phyloP scores from a whole-genome alignment of 92 coral and sea anemone species.

The Zoanthus solanderi region DNA sequence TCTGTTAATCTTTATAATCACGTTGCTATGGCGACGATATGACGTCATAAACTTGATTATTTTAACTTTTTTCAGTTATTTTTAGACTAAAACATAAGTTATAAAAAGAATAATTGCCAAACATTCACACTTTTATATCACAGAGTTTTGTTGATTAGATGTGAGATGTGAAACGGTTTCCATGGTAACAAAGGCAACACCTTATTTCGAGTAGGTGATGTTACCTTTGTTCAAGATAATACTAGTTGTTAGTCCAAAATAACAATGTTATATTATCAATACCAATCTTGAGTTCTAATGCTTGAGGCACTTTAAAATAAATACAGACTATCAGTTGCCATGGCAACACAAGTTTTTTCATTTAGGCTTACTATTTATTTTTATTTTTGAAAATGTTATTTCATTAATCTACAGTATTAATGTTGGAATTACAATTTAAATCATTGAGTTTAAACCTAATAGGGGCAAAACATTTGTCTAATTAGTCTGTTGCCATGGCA shows the following conservation, averaged over 20 bases:
- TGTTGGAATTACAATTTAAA: not conserved
- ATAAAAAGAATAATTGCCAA: not conserved
- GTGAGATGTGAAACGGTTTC: not conserved
- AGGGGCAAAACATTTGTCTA: not conserved
- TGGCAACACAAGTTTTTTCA: slow-evolving; percentile 4
- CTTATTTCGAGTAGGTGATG: not conserved
- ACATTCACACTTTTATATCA: not conserved
- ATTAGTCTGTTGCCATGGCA: slow-evolving; percentile 1
- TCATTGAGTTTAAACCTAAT: not conserved
- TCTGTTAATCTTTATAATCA: not conserved
- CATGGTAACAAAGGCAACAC: slow-evolving; percentile 15
- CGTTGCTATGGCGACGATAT: slow-evolving; percentile 22
- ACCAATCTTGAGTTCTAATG: slow-evolving; percentile 4
- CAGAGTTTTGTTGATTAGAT: not conserved
- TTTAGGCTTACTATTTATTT: not conserved
- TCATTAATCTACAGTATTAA: not conserved
- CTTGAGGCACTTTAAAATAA: not conserved
- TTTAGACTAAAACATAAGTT: not conserved
- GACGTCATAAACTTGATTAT: slow-evolving; percentile 2
- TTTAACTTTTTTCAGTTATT: not conserved
- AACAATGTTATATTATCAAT: not conserved
- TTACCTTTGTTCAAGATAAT: not conserved
- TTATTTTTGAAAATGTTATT: not conserved
- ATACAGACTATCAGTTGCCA: slow-evolving; percentile 3
- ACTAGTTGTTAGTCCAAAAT: slow-evolving; percentile 1